Base-by-base conservation (phyloP, 2,888 invertebrate genomes). In the Teleogryllus oceanicus region DNA sequence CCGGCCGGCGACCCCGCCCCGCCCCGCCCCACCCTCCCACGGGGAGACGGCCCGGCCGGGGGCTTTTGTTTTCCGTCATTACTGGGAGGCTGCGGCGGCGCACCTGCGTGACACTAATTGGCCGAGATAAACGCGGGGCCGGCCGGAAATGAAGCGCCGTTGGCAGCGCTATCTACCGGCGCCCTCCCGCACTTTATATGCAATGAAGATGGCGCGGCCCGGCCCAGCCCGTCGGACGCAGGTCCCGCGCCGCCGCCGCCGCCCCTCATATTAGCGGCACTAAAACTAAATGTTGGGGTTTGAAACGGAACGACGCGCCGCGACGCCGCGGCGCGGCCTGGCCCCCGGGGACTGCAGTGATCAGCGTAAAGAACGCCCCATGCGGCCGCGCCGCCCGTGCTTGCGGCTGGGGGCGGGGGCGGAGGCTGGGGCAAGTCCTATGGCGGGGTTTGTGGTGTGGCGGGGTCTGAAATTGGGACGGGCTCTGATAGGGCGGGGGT, bases 51-150 rank as follows among this genome's bases (percentile, higher is more conserved):
- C 16, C 16, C n/a, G 4, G 62, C 62, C 62, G 16, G n/a, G 37
- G 62, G 13, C 62, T 62, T 62, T 62, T 62, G 62, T 62, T 62
- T 62, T 62, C 62, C 62, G 62, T 62, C 62, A 62, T 62, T 62
- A 62, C 62, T 13, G 16, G 62, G n/a, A n/a, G 62, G n/a, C 62
- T 12, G 62, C 62, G 62, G 62, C 62, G n/a, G 62, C n/a, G 62
- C 62, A 62, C 62, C 62, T 62, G 62, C 62, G n/a, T 62, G 62
- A 62, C 62, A 62, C 62, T 62, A 62, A 62, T 62, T 62, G 62
- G 62, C 62, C 62, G 62, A 62, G 62, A 62, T 62, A 62, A 62
- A 62, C 62, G 62, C n/a, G 62, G n/a, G 62, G 62, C n/a, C n/a
- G 62, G 62, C 62, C 62, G 62, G 62, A 62, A 62, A 62, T 62